Evolutionary conservation across 35 echinoderm and acorn worm genomes (phyloP).

Genomic region (Nesometra sesokonis): DNA sequence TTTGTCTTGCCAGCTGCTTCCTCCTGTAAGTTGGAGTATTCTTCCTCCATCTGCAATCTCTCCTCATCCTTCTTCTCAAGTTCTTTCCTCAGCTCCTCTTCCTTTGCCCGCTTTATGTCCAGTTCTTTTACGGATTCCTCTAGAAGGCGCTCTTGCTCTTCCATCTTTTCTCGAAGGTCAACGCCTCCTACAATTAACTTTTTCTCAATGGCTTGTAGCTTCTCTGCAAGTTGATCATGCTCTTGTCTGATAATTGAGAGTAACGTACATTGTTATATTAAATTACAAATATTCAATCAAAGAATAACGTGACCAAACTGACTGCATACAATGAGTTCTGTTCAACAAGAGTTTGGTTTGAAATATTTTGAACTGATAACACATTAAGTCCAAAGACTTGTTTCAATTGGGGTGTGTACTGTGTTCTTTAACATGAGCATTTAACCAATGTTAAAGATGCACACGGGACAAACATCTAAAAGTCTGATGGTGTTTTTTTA

Average conservation of each 20-base stretch:
- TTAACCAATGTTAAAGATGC: too few relatives aligned
- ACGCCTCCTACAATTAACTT: slow-evolving; percentile 88
- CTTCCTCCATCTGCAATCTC: slow-evolving; percentile 88
- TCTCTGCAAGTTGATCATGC: slow-evolving; percentile 73
- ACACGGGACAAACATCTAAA: too few relatives aligned
- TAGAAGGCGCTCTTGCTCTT: slow-evolving; percentile 69
- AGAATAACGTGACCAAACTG: too few relatives aligned
- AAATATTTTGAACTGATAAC: background rate
- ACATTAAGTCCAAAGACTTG: too few relatives aligned
- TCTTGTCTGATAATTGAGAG: slow-evolving; percentile 55
- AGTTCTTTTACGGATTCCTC: slow-evolving; percentile 84
- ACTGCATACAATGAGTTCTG: too few relatives aligned
- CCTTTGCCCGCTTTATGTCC: slow-evolving; percentile 53
- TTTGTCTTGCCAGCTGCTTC: slow-evolving; percentile 95
- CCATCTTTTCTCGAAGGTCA: slow-evolving; percentile 75
- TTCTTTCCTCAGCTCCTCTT: slow-evolving; percentile 69
- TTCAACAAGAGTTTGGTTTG: too few relatives aligned
- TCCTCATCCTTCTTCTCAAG: slow-evolving; percentile 88
- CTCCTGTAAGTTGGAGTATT: slow-evolving; percentile 85
- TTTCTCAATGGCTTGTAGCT: slow-evolving; percentile 88
- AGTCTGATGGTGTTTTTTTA: too few relatives aligned
- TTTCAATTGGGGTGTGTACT: too few relatives aligned
- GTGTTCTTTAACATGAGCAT: too few relatives aligned
- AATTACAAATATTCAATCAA: too few relatives aligned
- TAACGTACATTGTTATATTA: too few relatives aligned